Evolutionary conservation across 2,888 invertebrate species (phyloP).

Genomic region (Drosophila peninsularis): DNA sequence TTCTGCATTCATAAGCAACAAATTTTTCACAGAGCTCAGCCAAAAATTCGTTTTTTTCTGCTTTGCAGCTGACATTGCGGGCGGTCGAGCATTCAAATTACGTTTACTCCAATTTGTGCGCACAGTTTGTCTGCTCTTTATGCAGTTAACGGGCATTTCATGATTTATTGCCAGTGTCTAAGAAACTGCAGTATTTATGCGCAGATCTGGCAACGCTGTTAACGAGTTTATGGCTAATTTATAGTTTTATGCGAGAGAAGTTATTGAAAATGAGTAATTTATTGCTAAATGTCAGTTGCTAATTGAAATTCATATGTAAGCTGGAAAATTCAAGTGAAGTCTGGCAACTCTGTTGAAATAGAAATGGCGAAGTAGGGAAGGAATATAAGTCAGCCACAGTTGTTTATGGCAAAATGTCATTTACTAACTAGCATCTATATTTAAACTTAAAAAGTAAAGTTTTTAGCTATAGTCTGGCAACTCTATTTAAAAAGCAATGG

Average conservation of each 20-base stretch:
- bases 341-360: background rate
- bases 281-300: no score
- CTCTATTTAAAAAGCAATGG: background rate
- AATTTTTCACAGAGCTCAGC: constrained; percentile 28
- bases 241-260: background rate
- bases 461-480: background rate
- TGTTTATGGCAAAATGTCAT: background rate
- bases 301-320: background rate
- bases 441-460: background rate
- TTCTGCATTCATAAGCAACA: constrained; percentile 66
- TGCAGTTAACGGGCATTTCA: background rate
- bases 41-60: constrained; percentile 18
- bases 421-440: background rate
- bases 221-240: background rate
- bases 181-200: background rate
- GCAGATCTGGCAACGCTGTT: constrained; percentile 1
- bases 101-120: constrained; percentile 17
- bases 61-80: constrained; percentile 14
- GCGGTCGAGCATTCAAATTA: constrained; percentile 35
- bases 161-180: background rate
- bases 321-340: background rate
- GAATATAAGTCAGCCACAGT: background rate
- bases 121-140: constrained; percentile 2
- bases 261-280: background rate
- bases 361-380: fast-evolving